Percentiles rank a stretch among this genome's conserved stretches.
These are phyloP conservation scores for Tinamus major DNA, from an alignment of 2,797 vertebrate genomes.

Conservation along the genomic window DNA sequence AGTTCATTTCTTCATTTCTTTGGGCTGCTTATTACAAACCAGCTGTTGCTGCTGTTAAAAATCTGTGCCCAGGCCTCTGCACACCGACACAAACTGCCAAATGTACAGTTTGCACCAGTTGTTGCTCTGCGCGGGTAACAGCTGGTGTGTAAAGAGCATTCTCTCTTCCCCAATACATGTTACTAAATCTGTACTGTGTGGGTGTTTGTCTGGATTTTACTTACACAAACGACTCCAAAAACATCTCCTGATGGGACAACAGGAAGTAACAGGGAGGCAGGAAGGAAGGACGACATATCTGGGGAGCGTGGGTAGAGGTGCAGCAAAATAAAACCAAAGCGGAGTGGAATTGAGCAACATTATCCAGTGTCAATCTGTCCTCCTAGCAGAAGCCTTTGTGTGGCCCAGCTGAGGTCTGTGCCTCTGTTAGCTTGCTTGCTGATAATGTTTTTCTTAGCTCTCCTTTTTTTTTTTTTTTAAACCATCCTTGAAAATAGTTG, in stretches of 20 bases:
- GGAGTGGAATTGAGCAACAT: neutral
- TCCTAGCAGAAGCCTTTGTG: neutral
- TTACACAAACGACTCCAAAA: neutral
- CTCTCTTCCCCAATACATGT: neutral
- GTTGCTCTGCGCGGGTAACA: neutral
- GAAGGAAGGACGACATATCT: neutral
- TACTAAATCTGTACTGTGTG: neutral
- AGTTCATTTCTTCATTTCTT: neutral
- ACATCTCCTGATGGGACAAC: neutral
- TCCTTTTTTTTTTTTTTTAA: neutral
- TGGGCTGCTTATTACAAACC: neutral
- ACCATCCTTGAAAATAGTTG: neutral
- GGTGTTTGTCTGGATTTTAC: neutral
- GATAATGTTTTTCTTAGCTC: neutral
- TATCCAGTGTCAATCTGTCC: fast-evolving
- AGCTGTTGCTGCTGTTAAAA: neutral
- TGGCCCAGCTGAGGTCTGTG: neutral
- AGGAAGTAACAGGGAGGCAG: neutral
- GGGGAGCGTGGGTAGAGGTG: fast-evolving
- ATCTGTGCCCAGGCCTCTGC: neutral
- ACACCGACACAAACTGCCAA: neutral
- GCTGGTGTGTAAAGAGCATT: neutral
- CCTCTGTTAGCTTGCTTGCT: neutral
- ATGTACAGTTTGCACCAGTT: neutral
- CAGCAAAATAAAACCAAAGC: fast-evolving